A percentile compares a stretch with the other conserved stretches of the same genome.
phyloP scores from a whole-genome alignment of 2,113 vertebrate genomes.

The Mobula hypostoma region DNA sequence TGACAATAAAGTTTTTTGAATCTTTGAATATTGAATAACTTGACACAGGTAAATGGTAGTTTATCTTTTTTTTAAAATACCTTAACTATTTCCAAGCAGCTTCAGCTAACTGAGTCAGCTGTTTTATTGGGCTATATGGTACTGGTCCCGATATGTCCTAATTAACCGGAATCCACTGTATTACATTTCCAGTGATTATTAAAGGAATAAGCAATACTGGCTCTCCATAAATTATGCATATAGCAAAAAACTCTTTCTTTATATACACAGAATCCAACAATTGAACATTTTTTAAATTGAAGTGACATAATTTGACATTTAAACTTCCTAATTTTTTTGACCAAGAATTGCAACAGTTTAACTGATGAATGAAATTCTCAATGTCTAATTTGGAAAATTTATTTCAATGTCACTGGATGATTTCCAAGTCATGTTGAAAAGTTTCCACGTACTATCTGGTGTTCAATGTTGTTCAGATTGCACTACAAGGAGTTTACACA shows the following conservation, averaged over 20 bases:
- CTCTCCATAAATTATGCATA: background rate
- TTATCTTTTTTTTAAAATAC: no score
- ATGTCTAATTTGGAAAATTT: background rate
- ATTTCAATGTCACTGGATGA: constrained; percentile 14
- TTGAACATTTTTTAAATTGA: background rate
- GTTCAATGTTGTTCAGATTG: background rate
- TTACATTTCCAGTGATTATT: background rate
- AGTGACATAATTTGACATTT: constrained; percentile 24
- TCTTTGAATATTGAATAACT: no score
- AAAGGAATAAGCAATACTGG: background rate
- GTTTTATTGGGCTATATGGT: no score
- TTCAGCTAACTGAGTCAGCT: no score
- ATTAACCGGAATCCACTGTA: no score
- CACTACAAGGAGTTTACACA: background rate
- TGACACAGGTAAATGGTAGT: no score
- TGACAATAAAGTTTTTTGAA: no score
- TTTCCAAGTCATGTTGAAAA: background rate
- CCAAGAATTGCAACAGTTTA: background rate
- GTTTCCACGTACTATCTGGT: background rate
- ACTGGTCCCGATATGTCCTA: no score
- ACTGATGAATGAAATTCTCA: background rate
- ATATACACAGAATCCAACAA: background rate
- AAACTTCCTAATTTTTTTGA: background rate
- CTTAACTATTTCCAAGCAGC: no score
- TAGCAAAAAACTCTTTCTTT: background rate